phyloP scores from a whole-genome alignment of 2,797 vertebrate genomes.

The Cyprinodon diabolis region DNA sequence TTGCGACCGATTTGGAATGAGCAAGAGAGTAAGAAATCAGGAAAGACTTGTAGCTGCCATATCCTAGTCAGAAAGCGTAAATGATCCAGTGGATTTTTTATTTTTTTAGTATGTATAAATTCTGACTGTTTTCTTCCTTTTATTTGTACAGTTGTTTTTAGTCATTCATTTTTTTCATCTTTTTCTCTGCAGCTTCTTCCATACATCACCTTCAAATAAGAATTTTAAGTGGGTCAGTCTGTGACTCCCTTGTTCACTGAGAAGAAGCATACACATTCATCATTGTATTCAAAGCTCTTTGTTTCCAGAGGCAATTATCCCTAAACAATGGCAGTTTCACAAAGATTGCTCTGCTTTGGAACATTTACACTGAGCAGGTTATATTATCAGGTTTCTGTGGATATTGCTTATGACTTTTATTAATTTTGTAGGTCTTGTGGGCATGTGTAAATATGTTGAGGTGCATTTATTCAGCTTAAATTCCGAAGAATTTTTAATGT shows the following conservation, averaged over 20 bases:
- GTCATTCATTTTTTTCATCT: conserved; percentile 23
- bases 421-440: background rate
- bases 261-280: conserved; percentile 73
- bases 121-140: conserved; percentile 34
- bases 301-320: conserved; percentile 74
- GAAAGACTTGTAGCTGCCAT: background rate
- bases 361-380: conserved; percentile 44
- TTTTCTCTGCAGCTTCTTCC: conserved; percentile 45
- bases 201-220: conserved; percentile 74
- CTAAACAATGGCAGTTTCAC: conserved; percentile 68
- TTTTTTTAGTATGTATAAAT: conserved; percentile 12
- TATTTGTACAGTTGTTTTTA: conserved; percentile 7
- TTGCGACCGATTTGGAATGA: background rate
- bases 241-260: conserved; percentile 61
- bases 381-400: conserved; percentile 15
- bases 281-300: conserved; percentile 69
- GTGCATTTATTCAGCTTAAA: background rate
- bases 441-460: background rate
- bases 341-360: conserved; percentile 53
- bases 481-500: background rate
- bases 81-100: background rate
- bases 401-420: conserved; percentile 32
- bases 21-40: too few relatives aligned
- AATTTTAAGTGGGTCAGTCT: conserved; percentile 77
- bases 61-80: background rate